Conservation (phyloP, 2,797 vertebrate species). For the Syncerus caffer region DNA sequence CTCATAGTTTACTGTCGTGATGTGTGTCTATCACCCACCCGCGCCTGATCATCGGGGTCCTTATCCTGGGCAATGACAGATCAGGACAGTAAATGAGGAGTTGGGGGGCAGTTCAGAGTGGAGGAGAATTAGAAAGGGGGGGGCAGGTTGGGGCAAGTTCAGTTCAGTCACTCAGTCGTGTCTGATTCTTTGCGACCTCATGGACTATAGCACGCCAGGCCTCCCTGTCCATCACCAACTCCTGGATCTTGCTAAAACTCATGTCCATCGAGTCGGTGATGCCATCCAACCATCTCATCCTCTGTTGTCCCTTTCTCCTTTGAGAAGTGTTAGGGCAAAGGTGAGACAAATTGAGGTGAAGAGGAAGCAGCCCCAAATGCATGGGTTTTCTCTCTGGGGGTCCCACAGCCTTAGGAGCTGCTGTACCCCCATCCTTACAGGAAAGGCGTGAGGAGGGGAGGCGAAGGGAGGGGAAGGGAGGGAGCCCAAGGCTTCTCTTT, state of each 20-base stretch:
- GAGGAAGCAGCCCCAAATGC: slow-evolving; percentile 20
- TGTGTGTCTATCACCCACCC: fast-evolving
- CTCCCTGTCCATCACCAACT: not conserved
- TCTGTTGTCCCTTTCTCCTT: not conserved
- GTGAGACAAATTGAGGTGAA: slow-evolving; percentile 69
- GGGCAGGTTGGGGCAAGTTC: slow-evolving; percentile 55
- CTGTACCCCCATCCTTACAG: not conserved
- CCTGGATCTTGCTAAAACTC: not conserved
- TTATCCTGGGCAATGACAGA: not conserved
- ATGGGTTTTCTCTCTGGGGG: not conserved
- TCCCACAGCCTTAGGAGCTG: not conserved
- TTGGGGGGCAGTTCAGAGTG: not conserved
- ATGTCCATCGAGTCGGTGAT: not conserved
- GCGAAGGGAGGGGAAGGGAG: fast-evolving
- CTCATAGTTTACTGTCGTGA: fast-evolving
- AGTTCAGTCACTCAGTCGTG: not conserved
- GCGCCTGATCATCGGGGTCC: not conserved
- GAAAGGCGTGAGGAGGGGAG: fast-evolving
- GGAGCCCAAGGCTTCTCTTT: not conserved
- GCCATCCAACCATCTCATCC: not conserved
- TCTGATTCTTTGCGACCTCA: not conserved
- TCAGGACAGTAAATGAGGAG: not conserved
- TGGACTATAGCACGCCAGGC: not conserved
- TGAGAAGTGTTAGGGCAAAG: slow-evolving; percentile 41
- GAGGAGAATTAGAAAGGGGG: slow-evolving; percentile 68